Base-by-base conservation (phyloP, 2,113 vertebrate species). In the Galbula dea region DNA sequence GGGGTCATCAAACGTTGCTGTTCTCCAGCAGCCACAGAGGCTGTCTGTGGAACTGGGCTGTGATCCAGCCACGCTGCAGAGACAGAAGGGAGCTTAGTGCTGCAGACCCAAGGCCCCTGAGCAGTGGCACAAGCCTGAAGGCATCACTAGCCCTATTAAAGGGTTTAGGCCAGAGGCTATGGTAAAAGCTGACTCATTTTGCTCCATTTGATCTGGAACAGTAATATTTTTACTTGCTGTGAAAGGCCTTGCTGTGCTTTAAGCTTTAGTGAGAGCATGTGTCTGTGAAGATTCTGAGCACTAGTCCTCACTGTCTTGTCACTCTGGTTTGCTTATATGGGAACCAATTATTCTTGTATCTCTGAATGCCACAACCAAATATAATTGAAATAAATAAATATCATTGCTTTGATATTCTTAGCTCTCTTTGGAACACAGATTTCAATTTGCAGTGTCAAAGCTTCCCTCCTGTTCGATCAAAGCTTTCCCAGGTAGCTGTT, bases 171-270 rank as follows among this genome's bases (percentile, higher is more conserved):
- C 84, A 81, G 78, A 89, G 72, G 82, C 87, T 76, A 4, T 0
- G 20, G 48, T 52, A 73, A 81, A 90, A 84, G 94, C 94, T 94
- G 90, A 94, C 81, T 96, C 94, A 94, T 46, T 65, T 84, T 34
- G 69, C 86, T 90, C 24, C 81, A 16, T 73, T 69, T 43, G 84
- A 43, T 78, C 74, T 57, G 71, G 34, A 86, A 66, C 77, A 58
- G 34, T 5, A 21, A 49, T 67, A 36, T 4, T 61, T 92, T 84
- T 32, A 82, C 84, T 77, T 90, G 80, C 62, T 49, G 67, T 18
- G 59, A 26, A 48, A 58, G 59, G 59, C 71, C 43, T 34, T 43
- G 82, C 86, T 72, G 57, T 22, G 73, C 74, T 72, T 9, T 24
- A 43, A 30, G 68, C 72, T 3, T 21, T 11, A n/a, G 30, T 10